Evolutionary conservation across 2,888 invertebrate genomes (phyloP), one percentile per base, ranked within the genome.

Genomic region (Anticlea derivata): DNA sequence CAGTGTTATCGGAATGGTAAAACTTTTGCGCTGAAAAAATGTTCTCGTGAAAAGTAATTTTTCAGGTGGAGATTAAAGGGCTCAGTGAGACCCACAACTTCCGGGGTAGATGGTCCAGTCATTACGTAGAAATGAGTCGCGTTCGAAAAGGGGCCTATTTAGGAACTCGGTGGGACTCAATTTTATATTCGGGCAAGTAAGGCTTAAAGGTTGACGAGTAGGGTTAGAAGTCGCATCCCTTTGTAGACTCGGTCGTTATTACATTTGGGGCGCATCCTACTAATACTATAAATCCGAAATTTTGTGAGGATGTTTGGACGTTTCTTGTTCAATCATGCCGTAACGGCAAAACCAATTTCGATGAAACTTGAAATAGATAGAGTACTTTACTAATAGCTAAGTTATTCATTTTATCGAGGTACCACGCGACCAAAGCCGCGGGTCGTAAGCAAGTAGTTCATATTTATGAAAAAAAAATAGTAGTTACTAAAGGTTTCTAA

Each of bases 31-130:
- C 30, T 44, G 46, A 58, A 49, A 53, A 63, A 65, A 55, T 50
- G 63, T 55, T 63, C 58, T 59, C 51, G 54, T 48, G 45, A 53
- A 60, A 61, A 55, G 60, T 55, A 63, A 63, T 66, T 68, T 67
- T 65, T 68, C 61, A 62, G 55, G 44, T 50, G 48, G 43, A 66
- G 66, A 67, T 66, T 66, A 64, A 64, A 63, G 58, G 50, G 56
- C 61, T 61, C 46, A 48, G 59, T 13, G 55, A 41, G 61, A 51
- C 46, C 58, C 50, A 30, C 52, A 53, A 61, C 59, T 55, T 58
- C 31, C 40, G 23, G 44, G 50, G 58, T 43, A 46, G 59, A 60
- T 58, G 48, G 53, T 50, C 52, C 33, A 44, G 57, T 62, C 65
- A 60, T 63, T 60, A 55, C 58, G 47, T 52, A 58, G 54, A 60